These are phyloP conservation scores for Priocnemis perturbator DNA, from an alignment of 2,888 invertebrate species.

Conservation along the genomic window DNA sequence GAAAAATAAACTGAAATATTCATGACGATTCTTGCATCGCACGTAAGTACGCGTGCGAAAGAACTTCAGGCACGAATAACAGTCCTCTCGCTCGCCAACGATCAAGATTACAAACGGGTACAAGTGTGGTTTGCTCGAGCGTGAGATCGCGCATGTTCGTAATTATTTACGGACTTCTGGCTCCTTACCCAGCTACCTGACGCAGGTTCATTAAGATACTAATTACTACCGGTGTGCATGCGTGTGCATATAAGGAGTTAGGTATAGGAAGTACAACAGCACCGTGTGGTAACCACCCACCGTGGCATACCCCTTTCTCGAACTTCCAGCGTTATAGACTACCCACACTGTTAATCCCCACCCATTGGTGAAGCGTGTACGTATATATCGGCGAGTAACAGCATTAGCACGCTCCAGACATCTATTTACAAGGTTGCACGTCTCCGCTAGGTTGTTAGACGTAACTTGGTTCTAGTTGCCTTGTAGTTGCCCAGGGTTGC, in stretches of 20 bases:
- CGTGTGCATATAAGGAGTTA: slow-evolving; percentile 62
- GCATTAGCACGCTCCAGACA: slow-evolving; percentile 62
- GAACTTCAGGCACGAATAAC: slow-evolving; percentile 26
- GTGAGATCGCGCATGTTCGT: slow-evolving; percentile 52
- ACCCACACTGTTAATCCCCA: slow-evolving; percentile 21
- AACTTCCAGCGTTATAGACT: slow-evolving; percentile 53
- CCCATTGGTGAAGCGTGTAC: slow-evolving; percentile 12
- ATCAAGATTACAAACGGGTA: slow-evolving; percentile 35
- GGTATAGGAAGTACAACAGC: slow-evolving; percentile 53
- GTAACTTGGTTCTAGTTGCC: slow-evolving; percentile 44
- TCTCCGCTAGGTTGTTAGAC: slow-evolving; percentile 54
- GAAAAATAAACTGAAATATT: background rate
- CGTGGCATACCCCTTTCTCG: slow-evolving; percentile 15
- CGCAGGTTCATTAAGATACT: slow-evolving; percentile 64
- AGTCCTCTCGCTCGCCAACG: slow-evolving; percentile 11
- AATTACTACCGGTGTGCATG: slow-evolving; percentile 63
- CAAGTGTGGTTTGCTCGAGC: slow-evolving; percentile 31
- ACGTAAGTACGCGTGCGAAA: background rate
- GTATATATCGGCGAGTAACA: slow-evolving; percentile 10
- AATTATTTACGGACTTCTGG: slow-evolving; percentile 58
- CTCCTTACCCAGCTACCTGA: slow-evolving; percentile 37
- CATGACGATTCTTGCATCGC: background rate
- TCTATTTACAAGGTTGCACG: slow-evolving; percentile 67
- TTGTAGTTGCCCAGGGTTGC: slow-evolving; percentile 19
- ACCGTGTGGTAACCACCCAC: slow-evolving; percentile 42